phyloP scores from a whole-genome alignment of 2,888 invertebrate species.

The Doris montereyensis region DNA sequence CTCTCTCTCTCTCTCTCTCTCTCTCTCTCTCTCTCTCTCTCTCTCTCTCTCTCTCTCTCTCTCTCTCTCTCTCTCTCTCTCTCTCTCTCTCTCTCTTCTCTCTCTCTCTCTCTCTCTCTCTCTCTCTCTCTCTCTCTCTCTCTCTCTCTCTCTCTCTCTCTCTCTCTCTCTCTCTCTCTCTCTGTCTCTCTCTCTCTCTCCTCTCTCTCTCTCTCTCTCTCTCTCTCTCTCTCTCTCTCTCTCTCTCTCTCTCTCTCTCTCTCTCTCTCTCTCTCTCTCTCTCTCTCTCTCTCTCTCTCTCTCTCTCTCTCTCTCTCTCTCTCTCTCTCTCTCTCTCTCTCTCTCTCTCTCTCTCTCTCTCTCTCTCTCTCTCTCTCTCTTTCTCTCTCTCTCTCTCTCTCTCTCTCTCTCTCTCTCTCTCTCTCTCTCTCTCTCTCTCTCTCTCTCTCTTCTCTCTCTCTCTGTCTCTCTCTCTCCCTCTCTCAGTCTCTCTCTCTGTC shows the following conservation, averaged over 20 bases:
- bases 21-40: not conserved
- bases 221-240: not conserved
- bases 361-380: constrained; percentile 4
- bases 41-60: not conserved
- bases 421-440: not conserved
- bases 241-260: not conserved
- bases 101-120: not conserved
- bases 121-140: not conserved
- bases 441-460: not conserved
- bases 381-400: not conserved
- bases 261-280: not conserved
- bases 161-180: not conserved
- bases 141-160: not conserved
- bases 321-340: not conserved
- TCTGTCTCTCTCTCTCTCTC: not conserved
- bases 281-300: not conserved
- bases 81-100: not conserved
- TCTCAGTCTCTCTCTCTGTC: not conserved
- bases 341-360: not conserved
- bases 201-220: not conserved
- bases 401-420: constrained; percentile 5
- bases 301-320: not conserved
- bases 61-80: not conserved
- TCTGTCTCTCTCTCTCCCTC: not conserved
- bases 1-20: not conserved